These are phyloP conservation scores for Rugalucina vietnamica DNA, from an alignment of 2,888 invertebrate species.

Conservation along the genomic window DNA sequence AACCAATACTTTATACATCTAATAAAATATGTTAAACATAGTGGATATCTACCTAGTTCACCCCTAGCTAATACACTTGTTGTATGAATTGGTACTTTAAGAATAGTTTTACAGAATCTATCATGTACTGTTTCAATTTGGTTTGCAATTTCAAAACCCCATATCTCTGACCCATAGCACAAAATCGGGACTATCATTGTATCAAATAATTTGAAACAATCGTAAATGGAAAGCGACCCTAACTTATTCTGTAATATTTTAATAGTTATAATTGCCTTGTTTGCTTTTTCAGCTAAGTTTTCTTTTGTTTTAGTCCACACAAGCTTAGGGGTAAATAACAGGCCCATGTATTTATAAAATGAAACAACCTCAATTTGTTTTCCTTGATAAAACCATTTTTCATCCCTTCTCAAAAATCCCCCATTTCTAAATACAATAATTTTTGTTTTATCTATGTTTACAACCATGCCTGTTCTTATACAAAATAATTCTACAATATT, in stretches of 20 bases:
- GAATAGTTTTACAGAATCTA: neutral
- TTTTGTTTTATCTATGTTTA: neutral
- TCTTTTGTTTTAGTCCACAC: neutral
- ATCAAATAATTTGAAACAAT: constrained; percentile 2
- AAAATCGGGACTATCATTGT: neutral
- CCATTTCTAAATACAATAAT: constrained; percentile 7
- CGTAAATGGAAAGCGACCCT: neutral
- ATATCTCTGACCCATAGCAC: neutral
- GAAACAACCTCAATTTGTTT: neutral
- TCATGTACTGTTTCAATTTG: neutral
- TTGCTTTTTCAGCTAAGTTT: neutral
- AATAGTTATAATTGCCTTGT: neutral
- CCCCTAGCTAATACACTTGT: neutral
- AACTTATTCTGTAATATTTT: neutral
- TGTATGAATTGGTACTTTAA: neutral
- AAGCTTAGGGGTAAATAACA: neutral
- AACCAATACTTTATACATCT: neutral
- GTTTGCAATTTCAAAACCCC: neutral
- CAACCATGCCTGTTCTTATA: neutral
- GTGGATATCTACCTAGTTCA: neutral
- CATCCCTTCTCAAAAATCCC: neutral
- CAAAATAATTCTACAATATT: neutral
- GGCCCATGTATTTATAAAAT: neutral
- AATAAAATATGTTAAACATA: neutral
- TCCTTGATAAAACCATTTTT: neutral